phyloP scores from a whole-genome alignment of 2,113 vertebrate species.

The Rhegmatorhina hoffmannsi region DNA sequence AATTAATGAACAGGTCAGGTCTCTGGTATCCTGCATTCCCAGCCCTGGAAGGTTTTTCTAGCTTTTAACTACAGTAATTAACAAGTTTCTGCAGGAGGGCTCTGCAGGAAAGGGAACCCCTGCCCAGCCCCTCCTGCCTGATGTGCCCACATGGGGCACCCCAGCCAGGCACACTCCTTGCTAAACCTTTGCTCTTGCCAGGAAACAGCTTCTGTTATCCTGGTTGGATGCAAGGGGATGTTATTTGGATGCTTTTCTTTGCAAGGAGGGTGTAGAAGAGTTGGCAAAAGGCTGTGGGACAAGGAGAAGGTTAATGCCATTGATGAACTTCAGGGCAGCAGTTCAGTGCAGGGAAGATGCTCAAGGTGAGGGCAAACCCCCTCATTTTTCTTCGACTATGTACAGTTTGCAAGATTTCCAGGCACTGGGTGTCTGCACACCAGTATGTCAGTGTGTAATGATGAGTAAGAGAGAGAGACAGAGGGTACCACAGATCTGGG shows the following conservation, averaged over 20 bases:
- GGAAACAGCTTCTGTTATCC: neutral
- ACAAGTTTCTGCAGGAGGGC: neutral
- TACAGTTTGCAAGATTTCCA: neutral
- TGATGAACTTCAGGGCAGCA: neutral
- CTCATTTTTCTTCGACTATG: neutral
- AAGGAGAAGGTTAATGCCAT: neutral
- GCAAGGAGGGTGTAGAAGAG: neutral
- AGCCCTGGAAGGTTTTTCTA: neutral
- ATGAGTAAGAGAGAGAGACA: neutral
- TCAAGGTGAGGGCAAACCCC: neutral
- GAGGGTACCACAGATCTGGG: neutral
- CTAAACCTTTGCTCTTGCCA: neutral
- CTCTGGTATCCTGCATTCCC: neutral
- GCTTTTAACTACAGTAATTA: neutral
- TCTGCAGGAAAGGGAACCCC: neutral
- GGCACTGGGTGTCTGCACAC: neutral
- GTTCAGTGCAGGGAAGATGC: accelerated
- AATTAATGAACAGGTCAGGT: neutral
- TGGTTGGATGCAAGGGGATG: neutral
- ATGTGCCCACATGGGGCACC: neutral
- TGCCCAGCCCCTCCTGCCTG: neutral
- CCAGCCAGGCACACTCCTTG: neutral
- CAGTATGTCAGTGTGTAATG: neutral
- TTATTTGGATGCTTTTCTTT: neutral
- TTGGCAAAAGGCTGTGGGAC: neutral